Conservation (phyloP, 2,888 invertebrate genomes). For the Onchidella celtica region DNA sequence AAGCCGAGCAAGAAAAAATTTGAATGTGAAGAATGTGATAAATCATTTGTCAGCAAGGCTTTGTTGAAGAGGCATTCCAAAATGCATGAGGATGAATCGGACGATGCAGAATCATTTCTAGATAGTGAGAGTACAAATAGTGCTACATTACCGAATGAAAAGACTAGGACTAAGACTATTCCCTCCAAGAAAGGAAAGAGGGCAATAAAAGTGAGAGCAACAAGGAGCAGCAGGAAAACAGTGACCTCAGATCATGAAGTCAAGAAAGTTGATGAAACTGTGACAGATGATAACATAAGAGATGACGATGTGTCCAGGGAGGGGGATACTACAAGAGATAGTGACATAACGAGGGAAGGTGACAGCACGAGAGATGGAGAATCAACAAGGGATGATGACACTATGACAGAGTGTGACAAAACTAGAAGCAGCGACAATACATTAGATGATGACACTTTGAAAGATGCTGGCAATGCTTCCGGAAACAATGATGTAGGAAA, state of each 20-base stretch:
- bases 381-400: constrained; percentile 8
- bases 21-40: constrained; percentile 14
- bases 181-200: neutral
- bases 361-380: constrained; percentile 11
- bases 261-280: neutral
- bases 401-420: neutral
- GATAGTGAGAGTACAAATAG: constrained; percentile 25
- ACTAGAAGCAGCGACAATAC: neutral
- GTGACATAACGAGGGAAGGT: neutral
- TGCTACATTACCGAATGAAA: neutral
- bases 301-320: neutral
- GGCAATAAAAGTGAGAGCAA: neutral
- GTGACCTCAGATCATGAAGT: too few species aligned
- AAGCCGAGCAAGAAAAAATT: constrained; percentile 12
- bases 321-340: neutral
- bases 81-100: neutral
- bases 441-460: neutral
- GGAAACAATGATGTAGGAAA: too few species aligned
- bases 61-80: constrained; percentile 25
- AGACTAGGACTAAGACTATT: constrained; percentile 20
- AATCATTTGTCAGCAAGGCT: constrained; percentile 19
- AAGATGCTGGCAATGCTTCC: neutral
- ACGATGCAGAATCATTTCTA: neutral
- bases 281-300: neutral
- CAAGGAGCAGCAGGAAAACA: too few species aligned